A percentile compares a stretch with the other conserved stretches of the same genome.
phyloP scores from a whole-genome alignment of 1,140 invertebrate species.

The Drosophila teissieri region DNA sequence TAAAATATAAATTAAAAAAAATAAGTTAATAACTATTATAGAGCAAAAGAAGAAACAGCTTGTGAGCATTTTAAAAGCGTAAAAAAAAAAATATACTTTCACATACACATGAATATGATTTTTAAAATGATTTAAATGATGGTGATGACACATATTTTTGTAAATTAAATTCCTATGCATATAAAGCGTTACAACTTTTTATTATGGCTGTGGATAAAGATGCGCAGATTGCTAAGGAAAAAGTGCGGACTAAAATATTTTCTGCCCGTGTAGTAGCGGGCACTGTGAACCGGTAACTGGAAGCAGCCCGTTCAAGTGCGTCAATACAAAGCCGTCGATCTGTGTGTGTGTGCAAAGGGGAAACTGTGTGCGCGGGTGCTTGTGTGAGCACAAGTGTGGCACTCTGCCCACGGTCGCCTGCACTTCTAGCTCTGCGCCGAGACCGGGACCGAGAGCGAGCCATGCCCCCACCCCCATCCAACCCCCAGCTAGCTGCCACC shows the following conservation, averaged over 20 bases:
- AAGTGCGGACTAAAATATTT: neutral
- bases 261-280: constrained; percentile 15
- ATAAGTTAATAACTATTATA: too few species aligned
- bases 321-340: constrained; percentile 66
- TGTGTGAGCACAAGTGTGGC: constrained; percentile 44
- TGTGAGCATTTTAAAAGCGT: too few species aligned
- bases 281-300: constrained; percentile 34
- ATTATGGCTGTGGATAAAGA: too few species aligned
- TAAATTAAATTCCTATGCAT: too few species aligned
- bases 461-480: constrained; percentile 5
- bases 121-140: too few species aligned
- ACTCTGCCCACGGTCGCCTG: constrained; percentile 59
- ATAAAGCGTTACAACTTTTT: too few species aligned
- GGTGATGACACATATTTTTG: too few species aligned
- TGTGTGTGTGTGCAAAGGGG: constrained; percentile 16
- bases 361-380: constrained; percentile 13
- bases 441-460: neutral
- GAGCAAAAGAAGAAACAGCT: too few species aligned
- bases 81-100: too few species aligned
- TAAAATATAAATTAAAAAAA: too few species aligned
- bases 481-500: constrained; percentile 2
- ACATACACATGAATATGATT: too few species aligned
- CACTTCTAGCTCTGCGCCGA: constrained; percentile 58
- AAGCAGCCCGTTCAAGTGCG: constrained; percentile 54
- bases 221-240: too few species aligned